A percentile compares a stretch with the other conserved stretches of the same genome.
Conservation (phyloP, 2,888 invertebrate genomes). For the Acanthosepion lycidas region DNA sequence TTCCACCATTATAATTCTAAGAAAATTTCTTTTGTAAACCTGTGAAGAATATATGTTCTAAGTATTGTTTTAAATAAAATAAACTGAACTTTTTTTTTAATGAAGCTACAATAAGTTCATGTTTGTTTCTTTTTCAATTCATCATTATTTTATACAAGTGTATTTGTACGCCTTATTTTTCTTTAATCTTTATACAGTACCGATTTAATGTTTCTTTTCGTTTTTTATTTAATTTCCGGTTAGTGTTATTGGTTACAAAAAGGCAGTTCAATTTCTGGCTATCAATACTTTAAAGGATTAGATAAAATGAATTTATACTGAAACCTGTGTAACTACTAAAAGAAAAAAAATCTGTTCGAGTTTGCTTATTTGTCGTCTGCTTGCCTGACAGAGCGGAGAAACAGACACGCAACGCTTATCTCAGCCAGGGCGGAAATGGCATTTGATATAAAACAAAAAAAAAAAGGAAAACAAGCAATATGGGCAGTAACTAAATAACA, state of each 20-base stretch:
- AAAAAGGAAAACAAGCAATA: neutral
- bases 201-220: neutral
- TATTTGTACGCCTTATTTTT: no score
- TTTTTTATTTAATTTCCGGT: neutral
- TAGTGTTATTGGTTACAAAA: neutral
- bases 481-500: neutral
- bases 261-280: neutral
- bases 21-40: no score
- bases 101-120: no score
- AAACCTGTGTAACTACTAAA: neutral
- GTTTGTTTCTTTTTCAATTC: no score
- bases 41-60: no score
- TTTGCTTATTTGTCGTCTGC: neutral
- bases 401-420: neutral
- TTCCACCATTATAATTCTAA: no score
- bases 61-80: no score
- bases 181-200: no score
- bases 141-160: no score
- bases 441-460: neutral
- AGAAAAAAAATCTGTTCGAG: neutral
- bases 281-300: neutral
- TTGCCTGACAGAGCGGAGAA: neutral
- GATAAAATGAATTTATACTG: neutral
- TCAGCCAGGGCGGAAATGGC: neutral
- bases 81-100: no score